These are phyloP conservation scores for Microctenopoma steveboyesi DNA, from an alignment of 2,797 vertebrate genomes.

Conservation along the genomic window DNA sequence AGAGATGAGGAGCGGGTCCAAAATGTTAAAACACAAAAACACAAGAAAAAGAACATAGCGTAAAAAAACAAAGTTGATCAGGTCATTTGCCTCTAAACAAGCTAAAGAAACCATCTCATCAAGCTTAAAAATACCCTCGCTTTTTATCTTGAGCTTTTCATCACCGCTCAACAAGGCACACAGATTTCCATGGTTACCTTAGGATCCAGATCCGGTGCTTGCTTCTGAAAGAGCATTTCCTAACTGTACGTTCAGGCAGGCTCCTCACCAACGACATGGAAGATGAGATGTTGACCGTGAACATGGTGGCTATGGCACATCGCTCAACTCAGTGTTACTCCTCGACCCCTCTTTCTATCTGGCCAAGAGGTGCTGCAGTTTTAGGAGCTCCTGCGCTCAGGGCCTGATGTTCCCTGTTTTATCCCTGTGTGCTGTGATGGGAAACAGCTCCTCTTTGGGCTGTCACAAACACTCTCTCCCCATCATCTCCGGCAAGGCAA, in stretches of 20 bases:
- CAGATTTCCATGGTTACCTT: slow-evolving; percentile 78
- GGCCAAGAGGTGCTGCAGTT: slow-evolving; percentile 50
- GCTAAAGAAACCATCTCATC: slow-evolving; percentile 30
- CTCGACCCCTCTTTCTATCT: slow-evolving; percentile 47
- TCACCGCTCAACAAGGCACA: slow-evolving; percentile 48
- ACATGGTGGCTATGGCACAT: slow-evolving; percentile 74
- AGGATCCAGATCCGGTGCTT: slow-evolving; percentile 63
- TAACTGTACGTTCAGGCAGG: slow-evolving; percentile 61
- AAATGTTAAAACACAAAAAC: slow-evolving; percentile 17
- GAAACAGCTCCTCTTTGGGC: slow-evolving; percentile 78
- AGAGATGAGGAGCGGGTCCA: slow-evolving; percentile 35
- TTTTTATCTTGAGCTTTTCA: slow-evolving; percentile 54
- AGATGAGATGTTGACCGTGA: slow-evolving; percentile 85
- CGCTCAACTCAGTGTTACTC: slow-evolving; percentile 41
- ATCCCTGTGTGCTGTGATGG: slow-evolving; percentile 76
- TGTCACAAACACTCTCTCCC: slow-evolving; percentile 68
- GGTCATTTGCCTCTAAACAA: slow-evolving; percentile 35
- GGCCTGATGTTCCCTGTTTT: slow-evolving; percentile 63
- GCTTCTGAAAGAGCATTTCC: slow-evolving; percentile 71
- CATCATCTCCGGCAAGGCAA: slow-evolving; percentile 54
- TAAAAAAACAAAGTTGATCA: no score
- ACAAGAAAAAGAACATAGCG: no score
- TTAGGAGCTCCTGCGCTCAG: slow-evolving; percentile 48
- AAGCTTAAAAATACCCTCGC: slow-evolving; percentile 56
- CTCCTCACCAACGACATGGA: slow-evolving; percentile 78